A percentile compares a stretch with the other conserved stretches of the same genome.
phyloP scores from a whole-genome alignment of 2,113 vertebrate species.

The Passer montanus region DNA sequence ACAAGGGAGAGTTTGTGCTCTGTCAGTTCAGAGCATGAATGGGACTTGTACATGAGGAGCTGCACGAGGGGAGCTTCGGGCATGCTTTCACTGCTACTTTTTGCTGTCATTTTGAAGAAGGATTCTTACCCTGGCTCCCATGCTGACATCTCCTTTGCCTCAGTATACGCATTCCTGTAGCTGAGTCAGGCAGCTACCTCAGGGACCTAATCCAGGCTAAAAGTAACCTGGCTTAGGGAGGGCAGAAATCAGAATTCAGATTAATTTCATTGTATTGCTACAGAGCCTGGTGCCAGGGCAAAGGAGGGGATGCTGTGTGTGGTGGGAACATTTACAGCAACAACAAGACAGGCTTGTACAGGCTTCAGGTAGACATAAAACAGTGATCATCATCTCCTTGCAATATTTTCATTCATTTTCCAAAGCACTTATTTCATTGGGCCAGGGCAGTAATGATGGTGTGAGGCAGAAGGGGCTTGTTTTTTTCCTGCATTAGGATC shows the following conservation, averaged over 20 bases:
- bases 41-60: neutral
- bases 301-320: neutral
- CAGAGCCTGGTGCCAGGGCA: neutral
- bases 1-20: neutral
- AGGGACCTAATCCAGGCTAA: neutral
- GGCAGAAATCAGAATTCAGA: neutral
- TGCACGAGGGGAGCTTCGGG: neutral
- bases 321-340: neutral
- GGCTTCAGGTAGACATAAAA: neutral
- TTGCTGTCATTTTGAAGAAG: neutral
- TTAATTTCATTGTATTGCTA: neutral
- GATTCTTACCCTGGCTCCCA: neutral
- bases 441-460: neutral
- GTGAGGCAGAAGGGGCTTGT: neutral
- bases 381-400: neutral
- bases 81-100: neutral
- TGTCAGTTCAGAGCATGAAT: neutral
- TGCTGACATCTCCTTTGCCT: neutral
- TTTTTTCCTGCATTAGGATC: neutral
- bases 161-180: neutral
- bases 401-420: neutral
- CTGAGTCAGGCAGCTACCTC: neutral
- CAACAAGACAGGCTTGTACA: neutral
- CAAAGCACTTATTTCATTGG: neutral
- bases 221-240: neutral